Base-by-base conservation (phyloP, 2,113 vertebrate genomes). In the Oryzias woworae region DNA sequence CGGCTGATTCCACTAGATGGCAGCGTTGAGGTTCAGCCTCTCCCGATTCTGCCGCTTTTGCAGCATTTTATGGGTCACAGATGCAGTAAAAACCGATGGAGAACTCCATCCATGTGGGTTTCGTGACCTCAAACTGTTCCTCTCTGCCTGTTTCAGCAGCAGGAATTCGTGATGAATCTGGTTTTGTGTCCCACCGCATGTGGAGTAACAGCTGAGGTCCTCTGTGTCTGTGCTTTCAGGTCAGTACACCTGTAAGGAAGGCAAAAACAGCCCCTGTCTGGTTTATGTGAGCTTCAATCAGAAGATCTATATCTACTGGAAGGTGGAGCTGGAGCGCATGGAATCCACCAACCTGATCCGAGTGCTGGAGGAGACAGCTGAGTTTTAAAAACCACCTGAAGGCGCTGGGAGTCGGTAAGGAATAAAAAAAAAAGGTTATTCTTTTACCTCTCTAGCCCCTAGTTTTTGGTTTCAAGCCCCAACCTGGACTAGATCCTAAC, bases 231-330 rank as follows among this genome's bases (percentile, higher is more conserved):
- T 41, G 55, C 0, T 65, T 69, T 5, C 82, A 99, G 97, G 97
- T 42, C 93, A 96, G 41, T 99, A 97, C 18, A 95, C 97, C 3
- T 98, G 96, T 72, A 96, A 97, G 86, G 95, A 94, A 28, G 93
- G 93, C 31, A 92, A 74, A 66, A 98, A 99, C 77, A 96, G 94
- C 77, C 96, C 97, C 20, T 99, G 97, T 64, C 87, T 99, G 14
- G 95, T 99, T 50, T 99, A 98, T 0, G 95, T 98, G 62, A 96
- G 95, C 36, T 99, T 99, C 91, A 98, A 85, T 76, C 95, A 98
- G 76, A 98, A 98, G 87, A 97, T 99, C 84, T 95, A 96, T 31
- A 92, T 99, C 61, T 99, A 99, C 87, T 99, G 96, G 96, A 95
- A 94, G 73, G 95, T 99, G 58, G 88, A 92, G 75, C 91, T 99